Evolutionary conservation across 2,888 invertebrate species (phyloP).

Genomic region (Lucinisca nassula): DNA sequence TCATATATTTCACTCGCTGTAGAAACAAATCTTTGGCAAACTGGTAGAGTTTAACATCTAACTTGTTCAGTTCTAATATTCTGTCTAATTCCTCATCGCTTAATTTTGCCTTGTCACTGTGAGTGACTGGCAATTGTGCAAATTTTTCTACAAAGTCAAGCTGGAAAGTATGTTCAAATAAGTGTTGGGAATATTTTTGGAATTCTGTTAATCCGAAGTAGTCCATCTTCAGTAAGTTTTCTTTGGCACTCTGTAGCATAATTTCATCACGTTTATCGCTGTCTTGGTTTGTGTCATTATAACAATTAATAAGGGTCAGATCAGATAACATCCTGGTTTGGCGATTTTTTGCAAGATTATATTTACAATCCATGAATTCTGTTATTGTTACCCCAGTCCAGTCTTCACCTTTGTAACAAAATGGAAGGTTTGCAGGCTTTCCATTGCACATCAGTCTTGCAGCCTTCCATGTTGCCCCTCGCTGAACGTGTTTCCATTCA

Average conservation of each 20-base stretch:
- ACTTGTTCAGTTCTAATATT: slow-evolving; percentile 94
- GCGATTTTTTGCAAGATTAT: slow-evolving; percentile 98
- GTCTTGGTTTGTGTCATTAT: slow-evolving; percentile 90
- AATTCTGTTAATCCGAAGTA: slow-evolving; percentile 99
- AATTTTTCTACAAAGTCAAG: slow-evolving; percentile 89
- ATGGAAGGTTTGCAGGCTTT: slow-evolving; percentile 93
- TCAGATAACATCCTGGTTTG: slow-evolving; percentile 99
- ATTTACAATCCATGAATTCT: slow-evolving; percentile 96
- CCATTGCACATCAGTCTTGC: slow-evolving; percentile 91
- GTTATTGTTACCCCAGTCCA: slow-evolving; percentile 94
- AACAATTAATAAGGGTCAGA: slow-evolving; percentile 97
- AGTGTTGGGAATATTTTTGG: slow-evolving; percentile 91
- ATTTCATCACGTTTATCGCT: slow-evolving; percentile 88
- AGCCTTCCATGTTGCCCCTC: slow-evolving; percentile 98
- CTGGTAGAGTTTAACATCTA: slow-evolving; percentile 97
- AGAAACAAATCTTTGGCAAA: slow-evolving; percentile 96
- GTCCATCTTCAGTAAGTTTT: slow-evolving; percentile 97
- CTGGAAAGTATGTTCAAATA: slow-evolving; percentile 86
- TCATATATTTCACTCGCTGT: slow-evolving; percentile 89
- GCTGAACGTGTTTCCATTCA: slow-evolving; percentile 98
- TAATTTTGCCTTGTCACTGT: slow-evolving; percentile 94
- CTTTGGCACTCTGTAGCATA: slow-evolving; percentile 97
- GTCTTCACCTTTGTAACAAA: slow-evolving; percentile 90
- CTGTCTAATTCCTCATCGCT: slow-evolving; percentile 92
- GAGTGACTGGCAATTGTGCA: slow-evolving; percentile 97